A percentile compares a stretch with the other conserved stretches of the same genome.
Conservation (phyloP, 2,113 vertebrate species). For the Python bivittatus region DNA sequence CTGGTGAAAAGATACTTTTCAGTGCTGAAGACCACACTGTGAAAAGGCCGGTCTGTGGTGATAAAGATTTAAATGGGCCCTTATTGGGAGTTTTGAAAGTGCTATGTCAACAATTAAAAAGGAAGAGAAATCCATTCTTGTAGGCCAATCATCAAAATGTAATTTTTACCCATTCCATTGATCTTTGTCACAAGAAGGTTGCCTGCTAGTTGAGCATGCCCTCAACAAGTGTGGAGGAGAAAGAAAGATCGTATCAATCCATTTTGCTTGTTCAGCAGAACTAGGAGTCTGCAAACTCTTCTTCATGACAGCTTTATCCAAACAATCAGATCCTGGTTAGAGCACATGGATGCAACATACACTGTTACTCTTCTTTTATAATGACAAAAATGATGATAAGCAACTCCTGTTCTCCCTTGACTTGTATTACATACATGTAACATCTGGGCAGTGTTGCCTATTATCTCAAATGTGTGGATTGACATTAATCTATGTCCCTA, state of each 20-base stretch:
- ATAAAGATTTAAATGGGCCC: background rate
- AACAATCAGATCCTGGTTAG: background rate
- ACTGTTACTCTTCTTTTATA: background rate
- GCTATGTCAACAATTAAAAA: background rate
- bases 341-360: background rate
- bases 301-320: background rate
- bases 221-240: background rate
- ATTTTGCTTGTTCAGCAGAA: background rate
- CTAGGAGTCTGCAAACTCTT: background rate
- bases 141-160: background rate
- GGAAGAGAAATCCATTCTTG: background rate
- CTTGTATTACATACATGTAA: too few relatives aligned
- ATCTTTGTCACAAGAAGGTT: background rate
- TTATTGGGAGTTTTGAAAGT: background rate
- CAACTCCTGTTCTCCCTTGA: background rate
- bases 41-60: background rate
- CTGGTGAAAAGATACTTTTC: background rate
- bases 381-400: background rate
- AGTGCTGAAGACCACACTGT: background rate
- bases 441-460: background rate
- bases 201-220: background rate
- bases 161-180: background rate
- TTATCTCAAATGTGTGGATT: background rate
- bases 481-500: constrained; percentile 9
- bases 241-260: background rate